phyloP scores from a whole-genome alignment of 1,140 invertebrate genomes.

The Dysdera silvatica region DNA sequence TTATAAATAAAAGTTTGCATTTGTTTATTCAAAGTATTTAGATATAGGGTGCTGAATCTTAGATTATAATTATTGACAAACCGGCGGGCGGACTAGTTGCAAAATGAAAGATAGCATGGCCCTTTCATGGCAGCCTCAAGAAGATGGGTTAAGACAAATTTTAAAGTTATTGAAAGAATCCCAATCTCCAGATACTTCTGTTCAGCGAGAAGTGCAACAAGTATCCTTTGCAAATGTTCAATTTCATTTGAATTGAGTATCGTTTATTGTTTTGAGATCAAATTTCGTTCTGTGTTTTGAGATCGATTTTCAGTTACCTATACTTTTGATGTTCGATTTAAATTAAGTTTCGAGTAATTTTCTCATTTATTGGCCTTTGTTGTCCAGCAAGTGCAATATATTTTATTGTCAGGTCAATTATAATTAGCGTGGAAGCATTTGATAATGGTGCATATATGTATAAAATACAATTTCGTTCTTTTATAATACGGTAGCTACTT shows the following conservation, averaged over 20 bases:
- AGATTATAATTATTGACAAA: too few species aligned
- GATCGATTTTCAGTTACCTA: background rate
- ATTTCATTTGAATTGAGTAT: background rate
- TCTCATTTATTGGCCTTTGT: too few species aligned
- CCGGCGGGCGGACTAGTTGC: too few species aligned
- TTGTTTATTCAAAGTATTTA: too few species aligned
- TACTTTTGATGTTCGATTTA: background rate
- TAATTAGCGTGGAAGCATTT: too few species aligned
- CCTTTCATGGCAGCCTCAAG: constrained; percentile 93
- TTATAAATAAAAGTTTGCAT: too few species aligned
- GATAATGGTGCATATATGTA: too few species aligned
- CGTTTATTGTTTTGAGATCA: background rate
- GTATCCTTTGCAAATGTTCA: constrained; percentile 62
- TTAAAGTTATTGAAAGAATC: constrained; percentile 93
- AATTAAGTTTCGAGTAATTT: background rate
- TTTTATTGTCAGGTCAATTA: too few species aligned
- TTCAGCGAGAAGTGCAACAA: constrained; percentile 91
- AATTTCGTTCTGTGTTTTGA: background rate
- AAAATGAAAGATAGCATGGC: constrained; percentile 24
- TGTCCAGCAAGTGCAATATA: too few species aligned
- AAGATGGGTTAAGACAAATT: constrained; percentile 93
- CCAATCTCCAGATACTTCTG: constrained; percentile 90
- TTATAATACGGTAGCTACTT: too few species aligned
- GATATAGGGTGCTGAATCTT: too few species aligned
- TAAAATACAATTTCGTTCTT: too few species aligned